A percentile compares a stretch with the other conserved stretches of the same genome.
Conservation (phyloP, 2,888 invertebrate species). For the Leptinotarsa peninsularis region DNA sequence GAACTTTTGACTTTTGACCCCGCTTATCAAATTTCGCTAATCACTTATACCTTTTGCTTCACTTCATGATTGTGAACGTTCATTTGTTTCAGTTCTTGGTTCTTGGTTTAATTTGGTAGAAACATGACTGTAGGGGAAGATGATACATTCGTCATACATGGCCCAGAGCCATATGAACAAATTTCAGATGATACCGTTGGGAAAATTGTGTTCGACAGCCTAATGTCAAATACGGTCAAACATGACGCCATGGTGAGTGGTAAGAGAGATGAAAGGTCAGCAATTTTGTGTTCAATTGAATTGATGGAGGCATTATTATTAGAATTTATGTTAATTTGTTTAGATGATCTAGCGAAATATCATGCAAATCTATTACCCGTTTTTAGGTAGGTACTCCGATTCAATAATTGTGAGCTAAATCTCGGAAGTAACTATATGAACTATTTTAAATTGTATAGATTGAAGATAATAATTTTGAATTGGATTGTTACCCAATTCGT, state of each 20-base stretch:
- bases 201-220: slow-evolving; percentile 38
- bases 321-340: background rate
- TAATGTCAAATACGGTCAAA: slow-evolving; percentile 30
- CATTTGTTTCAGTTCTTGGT: background rate
- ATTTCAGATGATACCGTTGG: slow-evolving; percentile 36
- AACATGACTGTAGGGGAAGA: slow-evolving; percentile 35
- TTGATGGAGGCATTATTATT: background rate
- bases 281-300: background rate
- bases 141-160: slow-evolving; percentile 39
- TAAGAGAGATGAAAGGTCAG: background rate
- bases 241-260: slow-evolving; percentile 40
- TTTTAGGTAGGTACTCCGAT: no score
- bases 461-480: no score
- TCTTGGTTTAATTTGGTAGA: background rate
- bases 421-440: no score
- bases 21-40: background rate
- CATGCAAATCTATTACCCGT: no score
- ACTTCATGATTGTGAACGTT: background rate
- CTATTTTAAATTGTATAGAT: no score
- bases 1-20: slow-evolving; percentile 11
- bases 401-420: no score
- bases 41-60: background rate
- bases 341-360: background rate
- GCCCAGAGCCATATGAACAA: slow-evolving; percentile 37
- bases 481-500: no score